Base-by-base conservation (phyloP, 2,888 invertebrate species). In the Andrena chrysosceles region DNA sequence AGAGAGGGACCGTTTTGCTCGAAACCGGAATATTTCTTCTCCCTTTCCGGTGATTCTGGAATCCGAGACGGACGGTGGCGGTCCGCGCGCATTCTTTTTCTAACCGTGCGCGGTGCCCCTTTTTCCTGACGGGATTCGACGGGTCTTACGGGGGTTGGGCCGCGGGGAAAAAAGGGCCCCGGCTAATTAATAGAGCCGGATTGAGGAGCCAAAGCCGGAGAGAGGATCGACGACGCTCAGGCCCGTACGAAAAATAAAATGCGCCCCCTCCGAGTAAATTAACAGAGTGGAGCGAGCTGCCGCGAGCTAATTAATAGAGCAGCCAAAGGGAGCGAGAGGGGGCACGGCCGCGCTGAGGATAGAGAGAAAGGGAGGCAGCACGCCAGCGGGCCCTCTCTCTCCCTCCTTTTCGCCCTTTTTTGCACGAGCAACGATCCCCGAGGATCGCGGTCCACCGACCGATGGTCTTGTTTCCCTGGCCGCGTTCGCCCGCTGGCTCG, bases 111-210 rank as follows among this genome's bases (percentile, higher is more conserved):
- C 33, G 60, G 69, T 70, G 52, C 79, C 73, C 74, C 77, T 85
- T 85, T 80, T 86, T 78, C 88, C 79, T 77, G 79, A 82, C 88
- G 77, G 70, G 86, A 79, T 85, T 86, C 88, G 84, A 81, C 75
- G 86, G 86, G 84, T 88, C 86, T 84, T 79, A 62, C 86, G 77
- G 77, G 69, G 56, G 71, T 76, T 66, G 48, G 85, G 42, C 56
- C 77, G 78, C 73, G 83, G 80, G 70, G 84, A 85, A 85, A 89
- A 89, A 89, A 88, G 83, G 82, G 81, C 72, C 84, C 76, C 85
- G 82, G 88, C 88, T 89, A 89, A 89, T 89, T 89, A 89, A 89
- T 89, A 89, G 89, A 89, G 89, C 89, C 73, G 82, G 89, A 86
- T 86, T 77, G 85, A 80, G 86, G 77, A 74, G 73, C 64, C 78